These are phyloP conservation scores for Scylla paramamosain DNA, from an alignment of 1,140 invertebrate genomes.

Conservation along the genomic window DNA sequence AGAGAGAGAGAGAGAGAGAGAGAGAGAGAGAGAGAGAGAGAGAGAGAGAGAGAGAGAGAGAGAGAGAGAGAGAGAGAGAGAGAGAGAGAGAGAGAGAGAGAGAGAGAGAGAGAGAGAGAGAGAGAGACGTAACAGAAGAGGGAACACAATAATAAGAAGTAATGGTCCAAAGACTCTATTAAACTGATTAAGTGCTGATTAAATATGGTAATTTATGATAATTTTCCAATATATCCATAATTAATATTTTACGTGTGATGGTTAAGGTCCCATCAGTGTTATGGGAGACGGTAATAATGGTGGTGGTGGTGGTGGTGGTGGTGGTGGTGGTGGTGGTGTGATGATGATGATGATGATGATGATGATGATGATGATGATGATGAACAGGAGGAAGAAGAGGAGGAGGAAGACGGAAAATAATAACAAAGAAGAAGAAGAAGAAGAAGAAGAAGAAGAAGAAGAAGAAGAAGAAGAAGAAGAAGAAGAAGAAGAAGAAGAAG, in stretches of 20 bases:
- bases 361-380: no score
- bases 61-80: background rate
- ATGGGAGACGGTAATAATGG: background rate
- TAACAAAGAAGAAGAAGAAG: no score
- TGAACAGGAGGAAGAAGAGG: no score
- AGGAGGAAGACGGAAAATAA: no score
- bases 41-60: no score
- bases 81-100: background rate
- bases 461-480: no score
- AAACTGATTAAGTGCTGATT: background rate
- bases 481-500: no score
- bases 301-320: background rate
- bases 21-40: no score
- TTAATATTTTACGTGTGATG: background rate
- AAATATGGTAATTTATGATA: background rate
- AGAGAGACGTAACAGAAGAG: background rate
- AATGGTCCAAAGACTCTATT: background rate
- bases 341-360: background rate
- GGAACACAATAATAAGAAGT: background rate
- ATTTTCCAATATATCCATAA: background rate
- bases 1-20: no score
- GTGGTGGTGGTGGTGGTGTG: conserved; percentile 19
- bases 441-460: no score
- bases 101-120: no score
- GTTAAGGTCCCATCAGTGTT: background rate